Evolutionary conservation across 2,797 vertebrate genomes (phyloP).

Genomic region (Gymnoscopelus braueri): DNA sequence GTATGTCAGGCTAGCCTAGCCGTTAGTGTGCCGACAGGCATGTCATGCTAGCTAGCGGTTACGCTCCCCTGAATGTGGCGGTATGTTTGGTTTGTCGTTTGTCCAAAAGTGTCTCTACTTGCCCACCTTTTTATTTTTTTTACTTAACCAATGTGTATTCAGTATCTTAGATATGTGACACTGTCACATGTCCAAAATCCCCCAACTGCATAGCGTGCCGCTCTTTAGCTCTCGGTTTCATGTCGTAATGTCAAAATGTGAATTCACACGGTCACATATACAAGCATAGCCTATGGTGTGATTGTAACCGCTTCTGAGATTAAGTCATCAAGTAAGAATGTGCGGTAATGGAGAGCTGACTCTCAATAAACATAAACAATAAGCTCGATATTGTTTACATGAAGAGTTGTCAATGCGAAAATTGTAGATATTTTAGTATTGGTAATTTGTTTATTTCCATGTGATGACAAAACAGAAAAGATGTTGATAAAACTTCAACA

Average conservation of each 20-base stretch:
- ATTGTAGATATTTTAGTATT: no score
- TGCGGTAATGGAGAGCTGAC: conserved; percentile 32
- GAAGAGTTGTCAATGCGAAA: no score
- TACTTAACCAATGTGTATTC: conserved; percentile 36
- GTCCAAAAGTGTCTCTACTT: conserved; percentile 60
- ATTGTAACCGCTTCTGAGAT: conserved; percentile 56
- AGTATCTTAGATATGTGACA: conserved; percentile 58
- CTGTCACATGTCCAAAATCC: conserved; percentile 46
- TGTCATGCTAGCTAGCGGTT: conserved; percentile 61
- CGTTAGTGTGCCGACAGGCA: conserved; percentile 54
- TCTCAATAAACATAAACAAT: conserved; percentile 14
- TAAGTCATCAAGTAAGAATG: conserved; percentile 50
- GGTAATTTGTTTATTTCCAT: background rate
- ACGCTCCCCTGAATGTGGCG: conserved; percentile 52
- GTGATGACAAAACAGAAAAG: background rate
- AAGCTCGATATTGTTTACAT: conserved; percentile 8
- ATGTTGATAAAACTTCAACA: conserved; percentile 2
- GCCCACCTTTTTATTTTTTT: background rate
- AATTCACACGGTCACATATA: conserved; percentile 38
- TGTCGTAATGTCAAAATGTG: conserved; percentile 62
- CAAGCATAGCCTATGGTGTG: conserved; percentile 31
- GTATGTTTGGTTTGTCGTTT: conserved; percentile 67
- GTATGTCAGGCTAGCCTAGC: conserved; percentile 53
- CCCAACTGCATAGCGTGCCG: conserved; percentile 49
- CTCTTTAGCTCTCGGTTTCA: conserved; percentile 47